Conservation (phyloP, 2,113 vertebrate species). For the Eulacestoma nigropectus region DNA sequence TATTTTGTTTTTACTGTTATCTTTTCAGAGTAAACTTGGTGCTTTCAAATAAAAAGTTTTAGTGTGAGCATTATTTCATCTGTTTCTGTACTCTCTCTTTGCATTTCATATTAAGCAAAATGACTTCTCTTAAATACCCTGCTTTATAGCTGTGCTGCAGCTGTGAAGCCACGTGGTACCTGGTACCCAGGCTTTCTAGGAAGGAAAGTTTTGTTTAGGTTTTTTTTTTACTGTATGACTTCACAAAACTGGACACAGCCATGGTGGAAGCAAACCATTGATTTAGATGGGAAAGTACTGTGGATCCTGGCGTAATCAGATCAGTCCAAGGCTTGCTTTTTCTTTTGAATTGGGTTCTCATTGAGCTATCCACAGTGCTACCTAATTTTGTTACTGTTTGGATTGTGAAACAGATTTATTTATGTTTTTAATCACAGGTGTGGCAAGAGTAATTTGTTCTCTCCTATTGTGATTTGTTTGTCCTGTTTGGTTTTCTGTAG, state of each 20-base stretch:
- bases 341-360: neutral
- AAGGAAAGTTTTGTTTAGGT: neutral
- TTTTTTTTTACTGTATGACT: neutral
- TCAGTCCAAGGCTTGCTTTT: neutral
- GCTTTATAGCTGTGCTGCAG: neutral
- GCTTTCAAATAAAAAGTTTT: neutral
- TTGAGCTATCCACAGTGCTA: constrained; percentile 44
- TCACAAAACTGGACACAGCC: neutral
- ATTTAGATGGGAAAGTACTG: neutral
- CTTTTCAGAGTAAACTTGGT: neutral
- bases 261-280: neutral
- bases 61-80: neutral
- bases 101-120: neutral
- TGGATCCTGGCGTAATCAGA: neutral
- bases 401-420: neutral
- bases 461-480: neutral
- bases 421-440: neutral
- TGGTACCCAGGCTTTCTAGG: neutral
- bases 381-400: neutral
- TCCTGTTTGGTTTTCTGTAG: neutral
- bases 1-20: neutral
- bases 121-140: neutral
- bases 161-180: neutral
- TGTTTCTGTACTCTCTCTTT: neutral
- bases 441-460: neutral